Base-by-base conservation (phyloP, 2,888 invertebrate genomes). In the Tetragnatha montana region DNA sequence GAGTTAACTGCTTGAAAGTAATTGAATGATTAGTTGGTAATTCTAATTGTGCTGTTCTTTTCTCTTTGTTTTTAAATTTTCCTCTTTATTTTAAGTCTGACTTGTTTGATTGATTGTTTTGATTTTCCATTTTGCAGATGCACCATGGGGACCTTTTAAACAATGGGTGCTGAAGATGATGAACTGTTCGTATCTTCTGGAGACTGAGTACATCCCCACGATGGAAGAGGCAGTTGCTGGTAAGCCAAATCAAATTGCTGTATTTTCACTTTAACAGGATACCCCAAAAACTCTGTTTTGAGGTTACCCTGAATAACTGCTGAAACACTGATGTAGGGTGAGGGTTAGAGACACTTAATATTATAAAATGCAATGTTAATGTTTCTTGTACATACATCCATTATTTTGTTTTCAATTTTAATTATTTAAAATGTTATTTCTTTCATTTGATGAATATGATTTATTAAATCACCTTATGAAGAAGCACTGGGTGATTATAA, bases 151-250 rank as follows among this genome's bases (percentile, higher is more conserved):
- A 50, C 49, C 71, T 79, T 87, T 68, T 87, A 68, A 88, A 87
- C 74, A 84, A 91, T 88, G 91, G 85, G 69, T 85, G 79, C 78
- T 88, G 76, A 91, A 81, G 47, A 90, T 83, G 81, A 90, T 88
- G 89, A 91, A 91, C 81, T 91, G 92, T 87, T 90, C 90, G 68
- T 91, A 91, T 73, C 89, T 92, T 51, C 75, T 92, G 82, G 91
- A 87, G 81, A 76, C 82, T 80, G 90, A 91, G 80, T 91, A 92
- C 81, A 87, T 91, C 81, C 91, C 92, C 14, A 91, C 92, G 19
- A 87, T 91, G 87, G 91, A 91, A 82, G 88, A 91, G 85, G 83
- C 91, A 87, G 70, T 91, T 60, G 76, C 85, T 90, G 92, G 92
- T 92, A 69, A 76, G n/a, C 10, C 12, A 60, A 35, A 35, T 35